Evolutionary conservation across 2,113 vertebrate species (phyloP).

Genomic region (Ailurus styani): DNA sequence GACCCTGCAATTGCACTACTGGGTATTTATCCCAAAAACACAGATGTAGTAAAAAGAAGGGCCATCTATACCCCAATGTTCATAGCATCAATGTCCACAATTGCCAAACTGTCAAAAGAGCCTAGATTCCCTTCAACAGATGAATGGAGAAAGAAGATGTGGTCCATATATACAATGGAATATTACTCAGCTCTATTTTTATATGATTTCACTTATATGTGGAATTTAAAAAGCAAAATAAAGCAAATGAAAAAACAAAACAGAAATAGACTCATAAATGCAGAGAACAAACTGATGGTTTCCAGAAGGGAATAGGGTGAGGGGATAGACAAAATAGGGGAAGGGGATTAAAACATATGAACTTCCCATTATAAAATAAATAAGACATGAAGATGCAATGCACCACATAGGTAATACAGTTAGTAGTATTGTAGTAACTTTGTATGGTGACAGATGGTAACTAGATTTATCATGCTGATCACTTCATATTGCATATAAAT

Average conservation of each 20-base stretch:
- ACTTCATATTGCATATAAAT: not conserved
- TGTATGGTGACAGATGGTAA: not conserved
- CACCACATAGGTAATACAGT: not conserved
- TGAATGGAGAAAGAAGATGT: no score
- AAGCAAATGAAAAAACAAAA: not conserved
- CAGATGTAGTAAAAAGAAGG: no score
- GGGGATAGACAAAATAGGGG: not conserved
- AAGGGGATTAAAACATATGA: not conserved
- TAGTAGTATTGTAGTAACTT: not conserved
- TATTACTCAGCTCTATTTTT: no score
- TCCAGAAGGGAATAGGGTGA: not conserved
- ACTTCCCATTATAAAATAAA: not conserved
- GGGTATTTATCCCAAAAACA: no score
- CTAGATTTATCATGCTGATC: not conserved
- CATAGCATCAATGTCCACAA: no score
- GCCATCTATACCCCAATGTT: no score
- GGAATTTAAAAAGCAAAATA: not conserved
- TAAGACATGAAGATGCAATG: not conserved
- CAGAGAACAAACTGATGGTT: not conserved
- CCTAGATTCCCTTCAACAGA: no score
- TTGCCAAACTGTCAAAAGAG: no score
- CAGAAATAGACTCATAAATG: not conserved
- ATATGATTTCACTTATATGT: not conserved
- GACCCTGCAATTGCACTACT: no score
- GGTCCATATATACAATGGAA: no score